Evolutionary conservation across 2,888 invertebrate genomes (phyloP), one percentile per base, ranked within the genome.

Genomic region (Acronicta leporina): DNA sequence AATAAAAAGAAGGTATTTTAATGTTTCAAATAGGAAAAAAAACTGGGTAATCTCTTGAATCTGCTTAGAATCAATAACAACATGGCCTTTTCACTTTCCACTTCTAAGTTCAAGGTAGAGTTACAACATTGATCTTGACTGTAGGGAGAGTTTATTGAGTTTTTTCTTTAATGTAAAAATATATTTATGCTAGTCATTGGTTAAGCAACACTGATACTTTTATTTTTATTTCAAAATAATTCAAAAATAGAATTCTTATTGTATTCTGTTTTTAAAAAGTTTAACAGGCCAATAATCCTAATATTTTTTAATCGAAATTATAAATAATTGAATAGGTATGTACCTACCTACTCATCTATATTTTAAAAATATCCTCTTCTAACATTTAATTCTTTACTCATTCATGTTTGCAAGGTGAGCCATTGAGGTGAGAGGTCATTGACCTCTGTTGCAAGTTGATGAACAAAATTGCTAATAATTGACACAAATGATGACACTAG

Each of bases 401-500:
- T 67, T 66, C 55, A 53, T 61, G 53, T 61, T 61, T 73, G 68
- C 53, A 61, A 56, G 54, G 27, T 65, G 20, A 42, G 30, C 55
- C 55, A 57, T 73, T 67, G 70, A 63, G 50, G 59, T 68, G 59
- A 55, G 60, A 74, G 72, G 63, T 66, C 66, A 77, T 7, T 76
- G 72, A 74, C 71, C 72, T 50, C 40, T 64, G 63, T 42, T 73
- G 68, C 64, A 77, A 65, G 68, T 40, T 54, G 69, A 55, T 77
- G 59, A 27, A 69, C 49, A 47, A 11, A 3, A 10, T 53, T 61
- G 62, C 51, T 38, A 25, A 49, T 45, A 49, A 43, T 49, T 47
- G 25, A 50, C 44, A 54, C 47, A 54, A 41, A 16, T 55, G 42
- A 55, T 49, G 42, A 40, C 40, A 33, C 42, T 42, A 30, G 56